A percentile compares a stretch with the other conserved stretches of the same genome.
These are phyloP conservation scores for Arbacia lixula DNA, from an alignment of 53 echinoderm and acorn worm species.

Conservation along the genomic window DNA sequence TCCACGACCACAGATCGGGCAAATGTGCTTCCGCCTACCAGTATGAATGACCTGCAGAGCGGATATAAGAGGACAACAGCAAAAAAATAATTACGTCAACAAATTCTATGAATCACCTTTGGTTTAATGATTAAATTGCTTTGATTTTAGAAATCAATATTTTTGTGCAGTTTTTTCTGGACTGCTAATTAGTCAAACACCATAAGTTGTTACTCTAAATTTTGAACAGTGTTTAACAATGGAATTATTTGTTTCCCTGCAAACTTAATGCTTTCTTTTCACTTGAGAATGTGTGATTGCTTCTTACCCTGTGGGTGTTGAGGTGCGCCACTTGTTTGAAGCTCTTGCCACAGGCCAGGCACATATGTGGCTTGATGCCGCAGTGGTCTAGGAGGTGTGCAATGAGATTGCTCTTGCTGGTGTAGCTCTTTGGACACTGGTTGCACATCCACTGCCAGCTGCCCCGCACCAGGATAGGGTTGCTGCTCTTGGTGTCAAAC, in stretches of 20 bases:
- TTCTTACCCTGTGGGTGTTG: slow-evolving; percentile 62
- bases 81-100: too few relatives aligned
- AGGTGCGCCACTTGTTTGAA: slow-evolving; percentile 67
- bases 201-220: too few relatives aligned
- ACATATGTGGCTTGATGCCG: slow-evolving; percentile 64
- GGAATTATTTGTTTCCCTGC: too few relatives aligned
- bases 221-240: too few relatives aligned
- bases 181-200: too few relatives aligned
- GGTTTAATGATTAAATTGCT: too few relatives aligned
- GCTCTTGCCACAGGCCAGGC: slow-evolving; percentile 56
- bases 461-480: slow-evolving; percentile 50
- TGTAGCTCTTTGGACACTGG: slow-evolving; percentile 63
- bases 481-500: slow-evolving; percentile 47
- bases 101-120: too few relatives aligned
- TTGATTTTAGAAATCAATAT: too few relatives aligned
- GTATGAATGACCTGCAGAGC: slow-evolving; percentile 37
- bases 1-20: slow-evolving; percentile 56
- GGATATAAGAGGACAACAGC: neutral
- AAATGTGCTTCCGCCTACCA: slow-evolving; percentile 51
- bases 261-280: too few relatives aligned
- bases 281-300: too few relatives aligned
- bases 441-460: slow-evolving; percentile 64
- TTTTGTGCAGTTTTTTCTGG: too few relatives aligned
- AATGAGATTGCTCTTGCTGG: slow-evolving; percentile 57
- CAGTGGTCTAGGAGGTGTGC: slow-evolving; percentile 58